These are phyloP conservation scores for Barbus barbus DNA, from an alignment of 2,113 vertebrate genomes.

Conservation along the genomic window DNA sequence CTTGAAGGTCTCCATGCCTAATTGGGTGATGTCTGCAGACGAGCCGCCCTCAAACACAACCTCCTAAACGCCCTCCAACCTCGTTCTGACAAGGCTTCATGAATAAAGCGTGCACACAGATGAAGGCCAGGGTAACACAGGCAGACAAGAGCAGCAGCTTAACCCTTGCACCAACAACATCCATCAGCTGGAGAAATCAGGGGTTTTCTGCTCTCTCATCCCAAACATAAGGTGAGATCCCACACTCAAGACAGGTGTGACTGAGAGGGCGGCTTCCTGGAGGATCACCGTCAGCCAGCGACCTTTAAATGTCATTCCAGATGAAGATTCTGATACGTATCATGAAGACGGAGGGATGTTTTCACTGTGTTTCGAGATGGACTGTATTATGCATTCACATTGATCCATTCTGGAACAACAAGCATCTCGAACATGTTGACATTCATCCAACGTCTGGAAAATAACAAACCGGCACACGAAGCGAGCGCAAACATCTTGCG, in stretches of 20 bases:
- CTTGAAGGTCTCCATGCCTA: constrained; percentile 42
- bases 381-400: constrained; percentile 38
- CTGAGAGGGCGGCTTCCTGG: constrained; percentile 33
- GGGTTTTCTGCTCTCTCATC: constrained; percentile 22
- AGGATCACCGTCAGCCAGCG: constrained; percentile 23
- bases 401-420: constrained; percentile 31
- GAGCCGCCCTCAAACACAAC: constrained; percentile 42
- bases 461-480: neutral
- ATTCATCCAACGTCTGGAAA: constrained; percentile 33
- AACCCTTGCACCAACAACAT: constrained; percentile 50
- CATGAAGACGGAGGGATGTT: constrained; percentile 10
- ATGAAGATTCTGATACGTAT: constrained; percentile 43
- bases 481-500: neutral
- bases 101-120: constrained; percentile 39
- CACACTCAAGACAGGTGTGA: constrained; percentile 53
- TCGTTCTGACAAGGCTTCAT: constrained; percentile 45
- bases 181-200: constrained; percentile 46
- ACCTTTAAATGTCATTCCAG: constrained; percentile 56
- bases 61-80: constrained; percentile 48
- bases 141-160: constrained; percentile 53
- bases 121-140: constrained; percentile 30
- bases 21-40: constrained; percentile 52
- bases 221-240: constrained; percentile 29
- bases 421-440: constrained; percentile 31
- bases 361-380: constrained; percentile 28